Evolutionary conservation across 2,888 invertebrate species (phyloP).

Genomic region (Drosophila colorata): DNA sequence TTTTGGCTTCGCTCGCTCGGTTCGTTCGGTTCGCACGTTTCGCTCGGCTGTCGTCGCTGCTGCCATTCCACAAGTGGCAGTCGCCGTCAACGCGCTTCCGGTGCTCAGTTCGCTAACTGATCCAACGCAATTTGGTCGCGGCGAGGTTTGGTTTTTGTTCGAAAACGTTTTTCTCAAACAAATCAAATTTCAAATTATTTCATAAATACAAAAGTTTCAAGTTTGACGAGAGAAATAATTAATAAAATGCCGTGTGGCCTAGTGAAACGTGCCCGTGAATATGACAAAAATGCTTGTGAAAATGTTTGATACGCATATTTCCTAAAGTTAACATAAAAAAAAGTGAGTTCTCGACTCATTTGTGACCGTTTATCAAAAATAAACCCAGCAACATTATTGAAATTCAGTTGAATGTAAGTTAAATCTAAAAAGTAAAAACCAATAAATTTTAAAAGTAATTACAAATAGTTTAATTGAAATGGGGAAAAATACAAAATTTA

Average conservation of each 20-base stretch:
- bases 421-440: not conserved
- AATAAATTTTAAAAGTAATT: not conserved
- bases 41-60: slow-evolving; percentile 20
- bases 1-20: slow-evolving; percentile 31
- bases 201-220: slow-evolving; percentile 1
- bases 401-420: slow-evolving; percentile 44
- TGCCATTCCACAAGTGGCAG: slow-evolving; percentile 82
- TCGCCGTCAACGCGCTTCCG: slow-evolving; percentile 78
- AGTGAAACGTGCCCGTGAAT: slow-evolving; percentile 38
- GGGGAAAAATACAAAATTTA: no score
- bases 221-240: not conserved
- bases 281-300: slow-evolving; percentile 29
- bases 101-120: slow-evolving; percentile 70
- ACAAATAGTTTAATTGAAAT: no score
- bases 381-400: slow-evolving; percentile 44
- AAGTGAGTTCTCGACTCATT: slow-evolving; percentile 31
- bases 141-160: slow-evolving; percentile 30
- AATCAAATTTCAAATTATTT: not conserved
- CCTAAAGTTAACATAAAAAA: slow-evolving; percentile 12
- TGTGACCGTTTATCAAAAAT: slow-evolving; percentile 9
- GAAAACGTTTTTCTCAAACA: slow-evolving; percentile 3
- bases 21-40: slow-evolving; percentile 17
- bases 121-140: slow-evolving; percentile 54
- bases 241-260: slow-evolving; percentile 20
- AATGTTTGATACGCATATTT: slow-evolving; percentile 41